Evolutionary conservation across 92 coral and sea anemone species (phyloP).

Genomic region (Epizoanthus fatuus): DNA sequence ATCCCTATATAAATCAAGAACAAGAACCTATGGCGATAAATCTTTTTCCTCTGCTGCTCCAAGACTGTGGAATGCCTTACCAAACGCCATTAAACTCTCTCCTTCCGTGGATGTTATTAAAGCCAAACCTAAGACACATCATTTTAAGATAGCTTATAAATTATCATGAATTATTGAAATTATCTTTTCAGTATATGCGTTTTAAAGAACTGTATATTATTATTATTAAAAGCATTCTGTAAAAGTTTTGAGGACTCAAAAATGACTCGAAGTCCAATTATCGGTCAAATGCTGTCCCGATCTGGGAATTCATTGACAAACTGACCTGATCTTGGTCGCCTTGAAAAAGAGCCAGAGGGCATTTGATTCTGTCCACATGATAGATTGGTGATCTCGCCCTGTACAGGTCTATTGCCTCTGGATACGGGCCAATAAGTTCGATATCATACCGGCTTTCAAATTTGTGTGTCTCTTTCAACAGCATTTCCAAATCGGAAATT

Average conservation of each 20-base stretch:
- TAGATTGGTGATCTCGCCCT: conserved; percentile 85
- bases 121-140: no score
- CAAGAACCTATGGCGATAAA: no score
- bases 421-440: conserved; percentile 83
- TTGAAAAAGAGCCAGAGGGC: conserved; percentile 88
- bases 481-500: conserved; percentile 76
- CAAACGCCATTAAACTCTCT: no score
- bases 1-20: not conserved
- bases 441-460: conserved; percentile 91
- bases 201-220: no score
- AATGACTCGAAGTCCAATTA: not conserved
- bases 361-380: conserved; percentile 67
- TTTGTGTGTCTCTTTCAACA: conserved; percentile 87
- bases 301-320: not conserved
- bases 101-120: no score
- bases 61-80: no score
- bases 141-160: no score
- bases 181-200: no score
- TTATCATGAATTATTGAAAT: no score
- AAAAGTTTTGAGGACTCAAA: not conserved
- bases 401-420: conserved; percentile 70
- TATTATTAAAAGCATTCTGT: no score
- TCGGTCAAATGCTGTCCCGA: not conserved
- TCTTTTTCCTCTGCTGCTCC: no score
- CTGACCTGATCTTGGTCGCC: conserved; percentile 94